Evolutionary conservation across 2,888 invertebrate genomes (phyloP), one percentile per base, ranked within the genome.

Genomic region (Drosophila atroscutellata): DNA sequence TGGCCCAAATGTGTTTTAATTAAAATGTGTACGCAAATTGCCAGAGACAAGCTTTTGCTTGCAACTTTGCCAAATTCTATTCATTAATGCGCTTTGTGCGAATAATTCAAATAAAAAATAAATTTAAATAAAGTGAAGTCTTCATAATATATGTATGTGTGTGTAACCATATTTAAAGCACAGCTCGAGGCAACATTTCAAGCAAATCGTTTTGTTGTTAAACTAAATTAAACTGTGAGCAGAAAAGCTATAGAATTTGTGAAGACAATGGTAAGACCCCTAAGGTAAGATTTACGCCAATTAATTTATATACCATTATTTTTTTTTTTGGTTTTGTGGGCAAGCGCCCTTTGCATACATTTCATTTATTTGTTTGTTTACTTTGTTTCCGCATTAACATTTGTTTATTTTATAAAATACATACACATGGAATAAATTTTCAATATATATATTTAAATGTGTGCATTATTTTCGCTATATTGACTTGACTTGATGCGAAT

Each of bases 261-360:
- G 9, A 18, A 28, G 3, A 20, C 15, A 49, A 13, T 2, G 8
- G 9, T 9, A 9, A 30, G 5, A 15, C 0, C 26, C 18, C 5
- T 0, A 20, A 32, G 8, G 30, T 32, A 15, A 51, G 51, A 32
- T 45, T 2, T 26, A 5, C 2, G 47, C 7, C n/a, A 13, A n/a
- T n/a, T 15, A 51, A 66, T n/a, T 15, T 47, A 66, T 39, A 64
- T n/a, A 54, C 37, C 13, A 36, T 51, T 32, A 34, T 56, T 59
- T 54, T 50, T 68, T 63, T 62, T 79, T 82, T 75, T 72, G 76
- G 59, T 73, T 81, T 84, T 81, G 55, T 59, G 68, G 67, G 78
- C 78, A 8, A 61, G 37, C 18, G 79, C 79, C 76, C 79, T 69
- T 68, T 63, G 81, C 84, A 84, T 81, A 78, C 42, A 80, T 55